Evolutionary conservation across 1,140 invertebrate genomes (phyloP).

Genomic region (Nymphalis io): DNA sequence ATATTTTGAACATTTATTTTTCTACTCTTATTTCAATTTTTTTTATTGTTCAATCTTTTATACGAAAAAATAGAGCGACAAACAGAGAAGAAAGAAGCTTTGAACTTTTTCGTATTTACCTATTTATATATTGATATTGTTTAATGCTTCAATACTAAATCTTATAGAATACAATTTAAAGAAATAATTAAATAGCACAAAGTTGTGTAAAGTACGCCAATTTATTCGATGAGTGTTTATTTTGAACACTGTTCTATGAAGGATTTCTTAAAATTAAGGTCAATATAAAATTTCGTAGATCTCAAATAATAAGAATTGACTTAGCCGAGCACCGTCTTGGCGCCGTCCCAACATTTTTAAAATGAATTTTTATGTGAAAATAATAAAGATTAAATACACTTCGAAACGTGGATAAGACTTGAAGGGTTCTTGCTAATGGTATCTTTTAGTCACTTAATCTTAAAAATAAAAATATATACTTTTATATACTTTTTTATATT

Average conservation of each 20-base stretch:
- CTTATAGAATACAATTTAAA: too few relatives aligned
- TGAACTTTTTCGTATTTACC: too few relatives aligned
- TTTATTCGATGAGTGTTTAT: neutral
- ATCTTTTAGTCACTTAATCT: neutral
- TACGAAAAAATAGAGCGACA: too few relatives aligned
- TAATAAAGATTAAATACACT: constrained; percentile 12
- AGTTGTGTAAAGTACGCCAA: too few relatives aligned
- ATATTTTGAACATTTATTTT: too few relatives aligned
- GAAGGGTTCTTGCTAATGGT: constrained; percentile 2
- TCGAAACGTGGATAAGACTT: neutral
- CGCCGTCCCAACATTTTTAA: constrained; percentile 14
- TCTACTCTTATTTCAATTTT: too few relatives aligned
- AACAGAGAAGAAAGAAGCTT: too few relatives aligned
- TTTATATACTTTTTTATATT: too few relatives aligned
- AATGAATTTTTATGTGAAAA: constrained; percentile 24
- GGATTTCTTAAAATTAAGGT: constrained; percentile 20
- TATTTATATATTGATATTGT: too few relatives aligned
- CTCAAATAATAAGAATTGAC: constrained; percentile 17
- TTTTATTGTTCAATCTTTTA: too few relatives aligned
- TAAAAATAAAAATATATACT: neutral
- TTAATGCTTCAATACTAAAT: too few relatives aligned
- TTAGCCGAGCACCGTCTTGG: constrained; percentile 16
- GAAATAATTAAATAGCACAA: too few relatives aligned
- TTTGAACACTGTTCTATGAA: neutral
- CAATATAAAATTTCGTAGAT: constrained; percentile 12